phyloP scores from a whole-genome alignment of 2,888 invertebrate species.

The Drosophila nigricruria region DNA sequence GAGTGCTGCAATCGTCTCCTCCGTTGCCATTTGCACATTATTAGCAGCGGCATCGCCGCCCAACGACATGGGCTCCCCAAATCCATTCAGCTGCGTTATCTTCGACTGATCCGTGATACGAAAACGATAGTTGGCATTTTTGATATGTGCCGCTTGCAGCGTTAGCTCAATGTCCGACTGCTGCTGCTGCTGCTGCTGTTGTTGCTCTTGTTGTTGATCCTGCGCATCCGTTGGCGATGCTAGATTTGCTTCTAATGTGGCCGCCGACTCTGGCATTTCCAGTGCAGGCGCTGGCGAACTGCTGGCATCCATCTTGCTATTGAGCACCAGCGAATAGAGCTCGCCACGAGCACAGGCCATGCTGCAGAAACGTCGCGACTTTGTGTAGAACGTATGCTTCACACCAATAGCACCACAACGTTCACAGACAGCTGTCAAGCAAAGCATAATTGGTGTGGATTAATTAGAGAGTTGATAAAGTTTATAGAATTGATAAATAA shows the following conservation, averaged over 20 bases:
- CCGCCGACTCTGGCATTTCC: conserved; percentile 46
- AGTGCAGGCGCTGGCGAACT: conserved; percentile 48
- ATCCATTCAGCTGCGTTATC: conserved; percentile 83
- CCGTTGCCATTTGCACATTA: conserved; percentile 68
- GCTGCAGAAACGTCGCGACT: conserved; percentile 92
- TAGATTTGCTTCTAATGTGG: conserved; percentile 14
- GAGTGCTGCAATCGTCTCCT: conserved; percentile 69
- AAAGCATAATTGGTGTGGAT: background rate
- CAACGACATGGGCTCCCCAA: conserved; percentile 77
- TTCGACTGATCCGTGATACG: conserved; percentile 84
- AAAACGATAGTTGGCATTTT: conserved; percentile 85
- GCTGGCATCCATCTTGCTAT: conserved; percentile 77
- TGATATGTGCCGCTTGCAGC: conserved; percentile 83
- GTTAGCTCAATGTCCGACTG: conserved; percentile 84
- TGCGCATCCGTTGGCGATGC: conserved; percentile 17
- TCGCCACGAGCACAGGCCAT: conserved; percentile 90
- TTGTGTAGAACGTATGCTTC: conserved; percentile 94
- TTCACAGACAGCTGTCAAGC: conserved; percentile 90
- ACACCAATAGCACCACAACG: conserved; percentile 94
- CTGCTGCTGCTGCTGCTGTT: conserved; percentile 55
- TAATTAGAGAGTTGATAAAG: background rate
- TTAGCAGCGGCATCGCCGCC: conserved; percentile 71
- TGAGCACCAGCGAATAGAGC: conserved; percentile 83
- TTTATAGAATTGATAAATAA: background rate
- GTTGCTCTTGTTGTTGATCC: conserved; percentile 48